Evolutionary conservation across 1,140 invertebrate genomes (phyloP).

Genomic region (Drosophila neocordata): DNA sequence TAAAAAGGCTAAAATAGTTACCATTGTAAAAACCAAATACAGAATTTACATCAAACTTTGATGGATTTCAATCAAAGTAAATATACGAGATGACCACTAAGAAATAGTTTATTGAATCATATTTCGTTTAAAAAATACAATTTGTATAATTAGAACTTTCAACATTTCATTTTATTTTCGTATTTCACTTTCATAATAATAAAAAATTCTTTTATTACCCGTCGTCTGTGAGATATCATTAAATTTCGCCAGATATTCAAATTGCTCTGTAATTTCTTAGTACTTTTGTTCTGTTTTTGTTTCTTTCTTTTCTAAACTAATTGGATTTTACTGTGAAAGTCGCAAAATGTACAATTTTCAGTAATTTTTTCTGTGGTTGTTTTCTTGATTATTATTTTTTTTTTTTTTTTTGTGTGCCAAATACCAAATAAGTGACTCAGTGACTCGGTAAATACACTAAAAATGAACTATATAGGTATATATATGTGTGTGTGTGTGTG

Average conservation of each 20-base stretch:
- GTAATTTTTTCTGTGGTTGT: slow-evolving; percentile 1
- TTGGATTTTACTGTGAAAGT: slow-evolving; percentile 14
- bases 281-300: background rate
- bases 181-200: background rate
- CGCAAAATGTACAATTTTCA: slow-evolving; percentile 4
- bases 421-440: background rate
- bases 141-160: background rate
- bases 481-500: no score
- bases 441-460: background rate
- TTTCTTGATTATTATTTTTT: background rate
- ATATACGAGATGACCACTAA: no score
- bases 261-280: slow-evolving; percentile 8
- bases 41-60: no score
- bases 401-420: slow-evolving; percentile 2
- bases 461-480: background rate
- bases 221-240: background rate
- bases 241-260: slow-evolving; percentile 17
- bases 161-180: background rate
- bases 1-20: no score
- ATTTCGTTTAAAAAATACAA: no score
- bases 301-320: background rate
- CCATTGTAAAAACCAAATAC: no score
- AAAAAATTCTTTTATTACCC: background rate
- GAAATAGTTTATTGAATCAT: no score
- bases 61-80: no score